phyloP scores from a whole-genome alignment of 2,113 vertebrate genomes.

The Sebastes fasciatus region DNA sequence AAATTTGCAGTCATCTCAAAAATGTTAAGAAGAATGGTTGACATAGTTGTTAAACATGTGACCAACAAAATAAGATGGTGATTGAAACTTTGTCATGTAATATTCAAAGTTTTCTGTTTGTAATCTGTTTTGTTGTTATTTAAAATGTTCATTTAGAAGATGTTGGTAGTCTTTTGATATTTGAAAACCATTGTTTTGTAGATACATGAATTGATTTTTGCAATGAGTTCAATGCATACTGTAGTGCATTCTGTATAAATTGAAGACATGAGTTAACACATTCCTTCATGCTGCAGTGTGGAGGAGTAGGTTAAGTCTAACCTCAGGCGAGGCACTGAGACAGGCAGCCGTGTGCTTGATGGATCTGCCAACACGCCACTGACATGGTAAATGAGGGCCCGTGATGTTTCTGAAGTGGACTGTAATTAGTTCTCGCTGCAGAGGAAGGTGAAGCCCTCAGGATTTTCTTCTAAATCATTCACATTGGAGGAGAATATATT shows the following conservation, averaged over 20 bases:
- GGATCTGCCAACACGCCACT: not conserved
- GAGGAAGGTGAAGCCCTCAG: constrained; percentile 11
- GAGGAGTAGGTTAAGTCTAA: not conserved
- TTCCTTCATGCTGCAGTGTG: not conserved
- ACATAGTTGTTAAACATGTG: not conserved
- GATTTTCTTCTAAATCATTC: constrained; percentile 2
- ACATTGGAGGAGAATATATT: not conserved
- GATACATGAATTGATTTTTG: not conserved
- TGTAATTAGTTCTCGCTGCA: constrained; percentile 18
- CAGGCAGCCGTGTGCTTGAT: constrained; percentile 14
- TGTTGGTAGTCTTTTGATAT: not conserved
- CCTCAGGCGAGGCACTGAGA: not conserved
- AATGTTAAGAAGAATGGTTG: not conserved
- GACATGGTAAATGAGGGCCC: constrained; percentile 20
- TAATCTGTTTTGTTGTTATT: not conserved
- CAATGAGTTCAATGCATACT: not conserved
- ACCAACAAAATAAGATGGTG: not conserved
- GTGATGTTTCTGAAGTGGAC: constrained; percentile 33
- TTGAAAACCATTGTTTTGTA: not conserved
- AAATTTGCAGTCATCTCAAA: not conserved
- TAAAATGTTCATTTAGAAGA: not conserved
- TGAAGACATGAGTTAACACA: not conserved
- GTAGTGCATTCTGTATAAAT: not conserved
- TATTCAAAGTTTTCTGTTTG: not conserved
- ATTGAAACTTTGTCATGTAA: not conserved